Evolutionary conservation across 30 jellyfish, hydroid and myxozoan species (phyloP).

Genomic region (Pseudorhiza aurosa): DNA sequence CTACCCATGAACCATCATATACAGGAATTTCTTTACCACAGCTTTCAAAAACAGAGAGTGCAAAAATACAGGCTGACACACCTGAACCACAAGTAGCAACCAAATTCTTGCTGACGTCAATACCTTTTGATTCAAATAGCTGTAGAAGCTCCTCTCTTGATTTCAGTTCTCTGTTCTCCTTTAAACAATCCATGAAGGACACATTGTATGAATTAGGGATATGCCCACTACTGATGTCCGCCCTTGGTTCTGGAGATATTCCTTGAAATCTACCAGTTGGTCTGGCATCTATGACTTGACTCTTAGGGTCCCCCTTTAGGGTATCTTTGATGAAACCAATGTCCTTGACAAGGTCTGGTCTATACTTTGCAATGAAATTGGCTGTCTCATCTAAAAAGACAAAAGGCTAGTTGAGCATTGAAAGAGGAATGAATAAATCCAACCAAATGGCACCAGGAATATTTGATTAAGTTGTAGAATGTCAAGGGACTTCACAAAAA

Average conservation of each 20-base stretch:
- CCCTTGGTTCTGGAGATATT: constrained; percentile 66
- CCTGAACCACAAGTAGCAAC: constrained; percentile 96
- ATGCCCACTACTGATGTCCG: constrained; percentile 84
- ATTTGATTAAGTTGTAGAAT: no score
- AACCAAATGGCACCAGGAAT: no score
- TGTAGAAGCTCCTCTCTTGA: constrained; percentile 40
- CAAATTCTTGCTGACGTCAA: constrained; percentile 53
- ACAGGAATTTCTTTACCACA: constrained; percentile 76
- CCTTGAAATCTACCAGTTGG: constrained; percentile 76
- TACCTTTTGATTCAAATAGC: constrained; percentile 55
- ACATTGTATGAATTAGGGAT: constrained; percentile 73
- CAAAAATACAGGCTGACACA: constrained; percentile 81
- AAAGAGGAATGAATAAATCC: no score
- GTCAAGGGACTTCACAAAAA: no score
- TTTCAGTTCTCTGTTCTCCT: constrained; percentile 51
- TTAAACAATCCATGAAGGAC: constrained; percentile 70
- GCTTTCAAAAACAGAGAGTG: constrained; percentile 48
- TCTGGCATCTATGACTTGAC: constrained; percentile 92
- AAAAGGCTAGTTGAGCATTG: no score
- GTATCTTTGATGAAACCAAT: constrained; percentile 53
- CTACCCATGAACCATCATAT: constrained; percentile 96
- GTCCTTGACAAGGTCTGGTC: constrained; percentile 62
- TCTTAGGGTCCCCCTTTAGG: constrained; percentile 15
- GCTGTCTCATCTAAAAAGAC: constrained; percentile 27
- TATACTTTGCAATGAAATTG: constrained; percentile 51